A percentile compares a stretch with the other conserved stretches of the same genome.
Evolutionary conservation across 2,888 invertebrate genomes (phyloP).

Genomic region (Coelopa pilipes): DNA sequence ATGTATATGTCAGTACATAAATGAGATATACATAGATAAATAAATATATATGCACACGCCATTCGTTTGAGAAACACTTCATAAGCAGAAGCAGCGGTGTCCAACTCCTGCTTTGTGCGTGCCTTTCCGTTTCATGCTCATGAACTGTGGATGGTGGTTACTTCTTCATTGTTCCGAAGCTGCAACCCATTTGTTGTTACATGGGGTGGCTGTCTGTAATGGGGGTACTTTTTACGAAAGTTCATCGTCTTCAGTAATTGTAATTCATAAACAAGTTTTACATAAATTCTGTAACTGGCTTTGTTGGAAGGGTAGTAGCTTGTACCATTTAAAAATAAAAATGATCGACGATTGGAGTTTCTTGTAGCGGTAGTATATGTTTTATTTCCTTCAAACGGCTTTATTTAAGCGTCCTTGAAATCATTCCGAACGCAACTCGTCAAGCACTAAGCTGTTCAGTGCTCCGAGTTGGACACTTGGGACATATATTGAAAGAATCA

Average conservation of each 20-base stretch:
- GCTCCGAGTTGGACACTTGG: slow-evolving; percentile 23
- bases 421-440: slow-evolving; percentile 43
- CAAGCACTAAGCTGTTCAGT: background rate
- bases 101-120: slow-evolving; percentile 11
- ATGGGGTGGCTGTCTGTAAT: too few relatives aligned
- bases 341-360: background rate
- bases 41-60: background rate
- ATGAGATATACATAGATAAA: background rate
- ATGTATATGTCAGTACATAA: background rate
- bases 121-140: background rate
- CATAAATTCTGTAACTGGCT: background rate
- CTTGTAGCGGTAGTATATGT: background rate
- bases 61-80: slow-evolving; percentile 8
- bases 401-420: slow-evolving; percentile 59
- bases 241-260: too few relatives aligned
- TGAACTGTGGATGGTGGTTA: slow-evolving; percentile 1
- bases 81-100: slow-evolving; percentile 20
- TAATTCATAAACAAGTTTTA: too few relatives aligned
- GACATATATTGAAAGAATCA: background rate
- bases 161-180: background rate
- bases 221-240: too few relatives aligned
- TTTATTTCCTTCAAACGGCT: background rate
- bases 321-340: background rate
- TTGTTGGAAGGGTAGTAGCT: background rate
- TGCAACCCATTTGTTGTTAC: background rate